phyloP scores from a whole-genome alignment of 1,140 invertebrate species.

The Laodelphax striatellus region DNA sequence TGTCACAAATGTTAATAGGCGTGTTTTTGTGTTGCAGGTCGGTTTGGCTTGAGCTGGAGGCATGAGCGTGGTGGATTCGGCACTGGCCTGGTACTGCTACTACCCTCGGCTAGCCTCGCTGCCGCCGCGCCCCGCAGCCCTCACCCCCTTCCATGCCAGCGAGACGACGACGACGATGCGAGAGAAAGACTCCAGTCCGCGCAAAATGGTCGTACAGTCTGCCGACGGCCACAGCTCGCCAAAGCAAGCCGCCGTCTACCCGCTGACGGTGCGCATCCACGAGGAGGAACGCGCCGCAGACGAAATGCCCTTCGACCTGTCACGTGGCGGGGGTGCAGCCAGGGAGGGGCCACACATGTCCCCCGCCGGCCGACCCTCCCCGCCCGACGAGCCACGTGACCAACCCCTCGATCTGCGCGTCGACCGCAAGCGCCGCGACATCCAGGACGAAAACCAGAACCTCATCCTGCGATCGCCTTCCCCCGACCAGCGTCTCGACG shows the following conservation, averaged over 20 bases:
- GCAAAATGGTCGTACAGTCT: conserved; percentile 47
- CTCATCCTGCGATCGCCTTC: conserved; percentile 42
- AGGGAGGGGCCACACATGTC: conserved; percentile 30
- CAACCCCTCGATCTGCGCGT: conserved; percentile 73
- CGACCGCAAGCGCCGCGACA: conserved; percentile 50
- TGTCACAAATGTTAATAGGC: too few species aligned
- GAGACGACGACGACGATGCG: conserved; percentile 42
- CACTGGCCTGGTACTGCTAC: conserved; percentile 26
- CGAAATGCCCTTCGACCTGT: conserved; percentile 46
- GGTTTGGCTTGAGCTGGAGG: conserved; percentile 8
- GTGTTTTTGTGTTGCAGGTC: conserved; percentile 15
- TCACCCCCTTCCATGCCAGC: conserved; percentile 6
- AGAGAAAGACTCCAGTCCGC: conserved; percentile 65
- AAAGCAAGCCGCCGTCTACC: conserved; percentile 58
- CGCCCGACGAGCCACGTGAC: conserved; percentile 37
- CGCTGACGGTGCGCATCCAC: conserved; percentile 44
- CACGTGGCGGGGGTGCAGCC: conserved; percentile 30
- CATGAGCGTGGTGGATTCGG: conserved; percentile 27
- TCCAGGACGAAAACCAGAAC: conserved; percentile 67
- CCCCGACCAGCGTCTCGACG: conserved; percentile 27
- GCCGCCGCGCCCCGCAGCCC: conserved; percentile 9
- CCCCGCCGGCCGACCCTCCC: conserved; percentile 30
- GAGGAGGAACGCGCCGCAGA: conserved; percentile 27
- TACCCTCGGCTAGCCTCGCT: conserved; percentile 24
- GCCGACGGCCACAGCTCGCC: conserved; percentile 43